Evolutionary conservation across 2,113 vertebrate species (phyloP), one percentile per base, ranked within the genome.

Genomic region (Glaucomys volans): DNA sequence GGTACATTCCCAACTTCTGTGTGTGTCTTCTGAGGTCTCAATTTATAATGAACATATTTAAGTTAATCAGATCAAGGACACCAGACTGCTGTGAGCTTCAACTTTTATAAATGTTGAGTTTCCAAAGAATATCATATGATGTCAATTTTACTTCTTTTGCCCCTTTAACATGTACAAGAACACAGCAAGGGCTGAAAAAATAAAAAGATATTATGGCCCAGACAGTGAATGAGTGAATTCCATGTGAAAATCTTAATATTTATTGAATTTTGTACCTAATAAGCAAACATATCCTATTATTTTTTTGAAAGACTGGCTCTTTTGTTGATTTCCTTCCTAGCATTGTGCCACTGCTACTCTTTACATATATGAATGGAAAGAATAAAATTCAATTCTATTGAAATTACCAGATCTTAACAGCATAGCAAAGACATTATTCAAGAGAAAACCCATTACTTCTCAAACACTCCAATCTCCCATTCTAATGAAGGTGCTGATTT

Each of bases 21-120:
- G 44, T 22, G 40, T 30, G 12, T 35, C 28, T 76, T 74, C 35
- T 83, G 91, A 86, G 52, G 84, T 66, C 92, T 85, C 67, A 35
- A 50, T 81, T 44, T 81, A 18, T 85, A 54, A 82, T 7, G 14
- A 87, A 90, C 20, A 87, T 0, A 72, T 57, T 88, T 85, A 90
- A 90, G 50, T 83, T 75, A 91, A 74, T 81, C 42, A 83, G 47
- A 75, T 17, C n/a, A 64, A 71, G 47, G 37, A 50, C 32, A 75
- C 2, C 8, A 85, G 35, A 71, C 3, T 47, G 42, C 32, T 44
- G 40, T 8, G 26, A 52, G 30, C 62, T 54, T 86, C 67, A 89
- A 69, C 5, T 77, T 54, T 93, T 80, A 62, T 44, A 92, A 81
- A 87, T 67, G 90, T 80, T 80, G 40, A 95, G 79, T 90, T 90